phyloP scores from a whole-genome alignment of 2,888 invertebrate genomes.

The Mantis religiosa region DNA sequence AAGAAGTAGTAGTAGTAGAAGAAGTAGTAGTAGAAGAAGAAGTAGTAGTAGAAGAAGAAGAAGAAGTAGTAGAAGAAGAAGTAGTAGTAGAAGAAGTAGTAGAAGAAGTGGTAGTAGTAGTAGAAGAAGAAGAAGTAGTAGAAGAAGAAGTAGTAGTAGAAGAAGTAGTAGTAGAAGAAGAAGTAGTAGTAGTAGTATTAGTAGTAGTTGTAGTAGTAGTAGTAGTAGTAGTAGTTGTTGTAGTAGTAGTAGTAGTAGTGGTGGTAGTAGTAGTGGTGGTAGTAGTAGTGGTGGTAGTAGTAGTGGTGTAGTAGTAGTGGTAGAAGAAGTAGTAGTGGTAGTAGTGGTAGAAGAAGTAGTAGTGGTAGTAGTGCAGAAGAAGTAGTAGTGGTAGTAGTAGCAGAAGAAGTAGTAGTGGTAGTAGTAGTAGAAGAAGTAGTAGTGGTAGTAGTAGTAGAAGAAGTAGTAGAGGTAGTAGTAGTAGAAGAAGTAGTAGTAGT shows the following conservation, averaged over 20 bases:
- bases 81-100: no score
- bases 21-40: not conserved
- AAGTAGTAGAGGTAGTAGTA: no score
- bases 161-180: not conserved
- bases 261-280: conserved; percentile 1
- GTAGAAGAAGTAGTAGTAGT: no score
- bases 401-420: no score
- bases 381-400: not conserved
- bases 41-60: not conserved
- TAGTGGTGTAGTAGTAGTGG: not conserved
- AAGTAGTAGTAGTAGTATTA: not conserved
- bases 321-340: not conserved
- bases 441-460: no score
- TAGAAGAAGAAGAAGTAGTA: no score
- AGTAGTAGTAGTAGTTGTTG: conserved; percentile 1
- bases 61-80: not conserved
- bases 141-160: no score
- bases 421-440: no score
- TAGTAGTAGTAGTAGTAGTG: not conserved
- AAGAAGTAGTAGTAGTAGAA: no score
- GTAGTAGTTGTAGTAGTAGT: conserved; percentile 3
- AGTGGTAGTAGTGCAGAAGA: not conserved
- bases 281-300: not conserved
- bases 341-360: not conserved
- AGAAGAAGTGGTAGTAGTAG: no score